These are phyloP conservation scores for Vidua macroura DNA, from an alignment of 2,113 vertebrate genomes.

Conservation along the genomic window DNA sequence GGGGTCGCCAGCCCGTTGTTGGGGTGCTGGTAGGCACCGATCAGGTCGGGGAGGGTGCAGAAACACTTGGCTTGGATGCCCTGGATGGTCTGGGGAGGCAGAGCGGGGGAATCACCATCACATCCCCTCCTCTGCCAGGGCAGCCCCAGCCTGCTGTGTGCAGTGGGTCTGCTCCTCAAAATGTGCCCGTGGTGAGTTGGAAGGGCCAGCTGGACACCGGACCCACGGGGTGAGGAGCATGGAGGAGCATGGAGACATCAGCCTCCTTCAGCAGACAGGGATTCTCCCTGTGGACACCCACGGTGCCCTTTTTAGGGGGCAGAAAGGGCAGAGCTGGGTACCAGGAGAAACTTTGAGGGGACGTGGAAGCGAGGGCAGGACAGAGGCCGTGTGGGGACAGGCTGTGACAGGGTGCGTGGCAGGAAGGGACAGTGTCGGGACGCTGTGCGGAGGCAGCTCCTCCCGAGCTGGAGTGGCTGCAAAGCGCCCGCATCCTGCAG, in stretches of 20 bases:
- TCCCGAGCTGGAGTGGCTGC: neutral
- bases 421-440: neutral
- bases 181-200: rapidly evolving
- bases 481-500: neutral
- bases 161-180: neutral
- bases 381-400: neutral
- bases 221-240: too few relatives aligned
- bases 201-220: neutral
- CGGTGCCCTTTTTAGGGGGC: neutral
- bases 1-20: conserved; percentile 83
- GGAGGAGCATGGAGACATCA: neutral
- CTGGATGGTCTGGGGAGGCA: conserved; percentile 75
- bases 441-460: rapidly evolving
- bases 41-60: conserved; percentile 79
- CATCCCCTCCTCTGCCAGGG: too few relatives aligned
- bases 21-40: conserved; percentile 83
- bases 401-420: neutral
- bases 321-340: neutral
- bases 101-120: neutral
- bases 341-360: neutral
- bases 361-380: neutral
- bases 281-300: neutral
- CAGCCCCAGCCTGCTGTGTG: neutral
- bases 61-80: conserved; percentile 86
- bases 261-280: neutral